Evolutionary conservation across 2,113 vertebrate genomes (phyloP).

Genomic region (Gymnorhina tibicen): DNA sequence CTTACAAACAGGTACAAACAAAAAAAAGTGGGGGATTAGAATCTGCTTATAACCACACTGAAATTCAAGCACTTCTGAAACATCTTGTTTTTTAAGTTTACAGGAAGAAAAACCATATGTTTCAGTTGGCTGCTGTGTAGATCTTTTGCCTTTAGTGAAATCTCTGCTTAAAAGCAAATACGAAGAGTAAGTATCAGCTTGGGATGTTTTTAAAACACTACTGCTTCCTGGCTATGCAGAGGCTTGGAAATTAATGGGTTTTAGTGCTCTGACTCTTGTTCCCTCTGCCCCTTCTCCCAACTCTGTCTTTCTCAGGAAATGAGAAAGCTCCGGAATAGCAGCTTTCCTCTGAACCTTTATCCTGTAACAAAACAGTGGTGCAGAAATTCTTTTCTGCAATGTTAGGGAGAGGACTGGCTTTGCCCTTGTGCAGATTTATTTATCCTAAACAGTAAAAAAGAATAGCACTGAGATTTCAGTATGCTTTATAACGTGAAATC

Average conservation of each 20-base stretch:
- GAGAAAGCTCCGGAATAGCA: neutral
- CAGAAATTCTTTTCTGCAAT: neutral
- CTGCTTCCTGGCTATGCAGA: neutral
- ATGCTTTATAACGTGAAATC: neutral
- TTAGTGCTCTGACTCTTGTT: neutral
- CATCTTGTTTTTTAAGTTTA: conserved; percentile 76
- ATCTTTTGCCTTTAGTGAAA: conserved; percentile 87
- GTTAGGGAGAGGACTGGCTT: neutral
- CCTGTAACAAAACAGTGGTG: neutral
- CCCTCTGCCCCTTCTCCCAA: neutral
- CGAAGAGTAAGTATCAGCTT: conserved; percentile 85
- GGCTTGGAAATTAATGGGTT: neutral
- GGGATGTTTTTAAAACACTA: neutral
- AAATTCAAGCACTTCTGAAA: conserved; percentile 40
- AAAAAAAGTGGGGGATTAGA: neutral
- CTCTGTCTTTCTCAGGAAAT: neutral
- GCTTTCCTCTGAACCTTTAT: neutral
- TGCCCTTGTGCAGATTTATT: neutral
- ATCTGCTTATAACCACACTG: neutral
- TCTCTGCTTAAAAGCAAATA: conserved; percentile 85
- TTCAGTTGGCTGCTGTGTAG: conserved; percentile 89
- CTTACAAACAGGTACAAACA: conserved; percentile 86
- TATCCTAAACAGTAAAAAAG: neutral
- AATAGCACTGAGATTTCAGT: neutral
- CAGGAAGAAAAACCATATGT: conserved; percentile 81